A percentile compares a stretch with the other conserved stretches of the same genome.
Conservation (phyloP, 2,888 invertebrate species). For the Mesorhabditis belari region DNA sequence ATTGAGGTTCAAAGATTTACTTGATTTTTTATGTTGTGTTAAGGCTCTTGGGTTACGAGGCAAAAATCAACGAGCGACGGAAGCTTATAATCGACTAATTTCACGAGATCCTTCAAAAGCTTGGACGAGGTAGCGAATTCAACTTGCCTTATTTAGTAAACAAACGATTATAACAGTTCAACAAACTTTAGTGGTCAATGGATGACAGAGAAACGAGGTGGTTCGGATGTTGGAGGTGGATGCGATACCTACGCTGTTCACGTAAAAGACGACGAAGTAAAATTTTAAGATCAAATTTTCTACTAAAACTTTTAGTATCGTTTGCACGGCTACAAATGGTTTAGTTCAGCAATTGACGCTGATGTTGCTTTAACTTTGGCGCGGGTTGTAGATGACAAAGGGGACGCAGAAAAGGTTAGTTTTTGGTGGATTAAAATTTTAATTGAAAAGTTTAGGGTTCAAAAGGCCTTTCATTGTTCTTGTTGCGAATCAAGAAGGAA, state of each 20-base stretch:
- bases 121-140: too few relatives aligned
- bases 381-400: constrained; percentile 55
- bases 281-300: neutral
- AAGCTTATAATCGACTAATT: constrained; percentile 16
- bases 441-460: constrained; percentile 54
- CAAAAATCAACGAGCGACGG: constrained; percentile 16
- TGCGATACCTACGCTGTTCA: constrained; percentile 42
- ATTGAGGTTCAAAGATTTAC: constrained; percentile 52
- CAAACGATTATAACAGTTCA: too few relatives aligned
- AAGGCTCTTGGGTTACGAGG: constrained; percentile 18
- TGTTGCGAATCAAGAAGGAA: constrained; percentile 54
- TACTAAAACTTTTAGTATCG: constrained; percentile 32
- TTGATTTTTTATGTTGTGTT: neutral
- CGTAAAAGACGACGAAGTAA: constrained; percentile 24
- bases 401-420: constrained; percentile 35
- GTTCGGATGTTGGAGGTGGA: constrained; percentile 61
- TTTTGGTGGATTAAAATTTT: neutral
- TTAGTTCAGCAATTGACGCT: constrained; percentile 62
- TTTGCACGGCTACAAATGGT: constrained; percentile 63
- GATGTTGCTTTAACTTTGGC: constrained; percentile 61
- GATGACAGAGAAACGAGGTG: constrained; percentile 63
- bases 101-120: constrained; percentile 49
- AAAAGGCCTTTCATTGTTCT: constrained; percentile 59
- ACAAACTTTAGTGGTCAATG: constrained; percentile 64
- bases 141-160: too few relatives aligned